Conservation (phyloP, 2,113 vertebrate species). For the Phainopepla nitens region DNA sequence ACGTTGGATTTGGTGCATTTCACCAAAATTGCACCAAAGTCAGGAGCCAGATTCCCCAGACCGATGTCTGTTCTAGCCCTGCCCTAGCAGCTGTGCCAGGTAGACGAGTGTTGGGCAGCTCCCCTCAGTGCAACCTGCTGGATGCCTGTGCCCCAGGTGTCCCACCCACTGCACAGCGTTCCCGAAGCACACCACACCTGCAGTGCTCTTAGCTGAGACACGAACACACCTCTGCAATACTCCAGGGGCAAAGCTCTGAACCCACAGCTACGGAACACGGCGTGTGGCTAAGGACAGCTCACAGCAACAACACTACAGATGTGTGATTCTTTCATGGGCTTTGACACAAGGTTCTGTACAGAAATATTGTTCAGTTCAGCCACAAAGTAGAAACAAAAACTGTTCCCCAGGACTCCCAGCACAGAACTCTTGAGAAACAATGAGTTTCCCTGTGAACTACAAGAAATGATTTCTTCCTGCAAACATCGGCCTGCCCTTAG, state of each 20-base stretch:
- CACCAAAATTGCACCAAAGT: rapidly evolving
- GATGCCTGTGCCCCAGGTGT: not conserved
- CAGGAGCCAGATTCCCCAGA: not conserved
- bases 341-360: not conserved
- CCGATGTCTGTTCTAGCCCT: rapidly evolving
- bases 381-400: not conserved
- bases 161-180: not conserved
- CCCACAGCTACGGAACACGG: rapidly evolving
- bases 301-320: not conserved
- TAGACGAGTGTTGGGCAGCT: not conserved
- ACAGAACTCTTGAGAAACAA: not conserved
- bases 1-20: not conserved
- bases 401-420: not conserved
- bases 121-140: not conserved
- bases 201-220: not conserved
- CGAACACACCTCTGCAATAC: rapidly evolving
- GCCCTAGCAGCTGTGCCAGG: not conserved
- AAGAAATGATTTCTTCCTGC: not conserved
- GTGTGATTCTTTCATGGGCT: not conserved
- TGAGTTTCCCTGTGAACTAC: not conserved
- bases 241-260: not conserved
- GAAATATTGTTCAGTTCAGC: not conserved
- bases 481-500: not conserved
- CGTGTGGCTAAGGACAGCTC: rapidly evolving
- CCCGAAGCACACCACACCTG: not conserved